Percentiles rank a stretch among this genome's conserved stretches.
These are phyloP conservation scores for Dolichomitus sp. DNA, from an alignment of 2,888 invertebrate species.

Conservation along the genomic window DNA sequence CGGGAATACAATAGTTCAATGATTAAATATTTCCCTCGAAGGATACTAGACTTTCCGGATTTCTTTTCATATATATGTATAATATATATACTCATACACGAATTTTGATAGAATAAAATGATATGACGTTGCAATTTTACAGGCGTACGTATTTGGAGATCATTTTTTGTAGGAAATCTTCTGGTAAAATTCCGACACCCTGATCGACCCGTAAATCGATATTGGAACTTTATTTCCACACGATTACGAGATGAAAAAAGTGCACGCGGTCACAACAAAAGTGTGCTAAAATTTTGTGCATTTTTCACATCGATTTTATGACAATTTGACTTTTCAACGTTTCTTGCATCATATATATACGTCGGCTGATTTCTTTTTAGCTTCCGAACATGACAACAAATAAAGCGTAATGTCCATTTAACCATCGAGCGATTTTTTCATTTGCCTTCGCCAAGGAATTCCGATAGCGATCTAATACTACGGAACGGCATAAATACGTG, in stretches of 20 bases:
- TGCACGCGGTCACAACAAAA: neutral
- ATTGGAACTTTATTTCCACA: neutral
- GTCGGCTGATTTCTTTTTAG: slow-evolving; percentile 4
- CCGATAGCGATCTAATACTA: neutral
- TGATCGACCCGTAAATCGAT: neutral
- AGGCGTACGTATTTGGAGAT: neutral
- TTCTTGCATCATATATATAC: neutral
- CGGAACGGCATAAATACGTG: neutral
- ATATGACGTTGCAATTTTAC: neutral
- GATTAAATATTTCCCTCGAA: slow-evolving; percentile 42
- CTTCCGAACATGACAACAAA: neutral
- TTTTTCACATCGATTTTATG: neutral
- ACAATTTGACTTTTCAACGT: neutral
- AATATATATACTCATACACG: neutral
- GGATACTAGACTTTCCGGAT: slow-evolving; percentile 14
- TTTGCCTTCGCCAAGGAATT: neutral
- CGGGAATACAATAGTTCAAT: slow-evolving; percentile 33
- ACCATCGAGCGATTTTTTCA: slow-evolving; percentile 1
- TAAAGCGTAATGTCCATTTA: neutral
- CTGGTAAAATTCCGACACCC: neutral
- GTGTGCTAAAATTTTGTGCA: neutral
- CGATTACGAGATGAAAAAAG: neutral
- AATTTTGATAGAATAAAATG: neutral
- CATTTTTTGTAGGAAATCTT: neutral
- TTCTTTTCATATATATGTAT: neutral